Evolutionary conservation across 2,113 vertebrate species (phyloP), one percentile per base, ranked within the genome.

Genomic region (Myotis brandtii): DNA sequence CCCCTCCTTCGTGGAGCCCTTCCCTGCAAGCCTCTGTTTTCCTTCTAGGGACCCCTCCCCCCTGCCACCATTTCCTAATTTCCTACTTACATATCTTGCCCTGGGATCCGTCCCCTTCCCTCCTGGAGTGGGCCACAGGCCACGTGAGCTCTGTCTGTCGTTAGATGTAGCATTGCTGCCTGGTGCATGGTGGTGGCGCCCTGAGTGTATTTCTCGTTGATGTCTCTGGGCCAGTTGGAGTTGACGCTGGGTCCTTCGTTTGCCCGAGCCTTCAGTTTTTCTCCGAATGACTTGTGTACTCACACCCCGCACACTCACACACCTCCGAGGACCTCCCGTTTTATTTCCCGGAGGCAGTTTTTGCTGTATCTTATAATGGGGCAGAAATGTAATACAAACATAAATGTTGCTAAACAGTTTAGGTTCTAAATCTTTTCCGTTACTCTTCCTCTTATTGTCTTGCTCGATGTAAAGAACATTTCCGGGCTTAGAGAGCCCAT

Each of bases 361-460:
- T 89, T 30, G 43, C 37, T 91, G 2, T 17, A 59, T 87, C 43
- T 73, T 88, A 32, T 69, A 95, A 25, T 69, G 90, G 50, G 46
- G n/a, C 3, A 62, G 82, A 67, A 25, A n/a, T 56, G 37, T 46
- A 77, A 12, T 34, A 32, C n/a, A 56, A 59, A 43, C 13, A 34
- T 67, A 23, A 3, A 16, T 46, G 37, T 25, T 34, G n/a, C 27
- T 50, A 21, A 77, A 34, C 3, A 73, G n/a, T 40, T 86, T 70
- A 50, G 32, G 30, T 48, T 82, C 43, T 34, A 5, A 16, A 2
- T 77, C 17, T 59, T 87, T 81, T 32, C 10, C 56, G 20, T 18
- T 85, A 12, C 5, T 72, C 9, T 52, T 89, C 21, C 40, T 72
- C 67, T 30, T 62, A 4, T 50, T 30, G 21, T 86, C 23, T 91